These are phyloP conservation scores for Drosophila sechellia DNA, from an alignment of 1,140 invertebrate species.

Conservation along the genomic window DNA sequence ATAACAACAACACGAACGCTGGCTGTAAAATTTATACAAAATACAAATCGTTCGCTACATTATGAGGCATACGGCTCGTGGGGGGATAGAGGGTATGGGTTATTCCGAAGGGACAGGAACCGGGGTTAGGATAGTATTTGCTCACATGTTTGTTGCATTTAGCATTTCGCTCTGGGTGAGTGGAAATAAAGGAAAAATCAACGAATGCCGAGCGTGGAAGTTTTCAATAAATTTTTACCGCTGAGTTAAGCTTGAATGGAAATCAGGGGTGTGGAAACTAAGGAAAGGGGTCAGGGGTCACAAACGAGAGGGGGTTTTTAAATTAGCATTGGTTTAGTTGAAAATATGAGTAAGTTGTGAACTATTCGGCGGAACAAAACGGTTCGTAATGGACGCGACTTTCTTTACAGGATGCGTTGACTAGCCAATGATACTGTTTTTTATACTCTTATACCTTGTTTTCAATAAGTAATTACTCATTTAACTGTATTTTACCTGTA, in stretches of 20 bases:
- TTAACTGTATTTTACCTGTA: neutral
- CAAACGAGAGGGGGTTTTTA: slow-evolving; percentile 5
- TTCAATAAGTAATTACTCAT: slow-evolving; percentile 1
- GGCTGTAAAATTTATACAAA: slow-evolving; percentile 52
- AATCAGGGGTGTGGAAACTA: slow-evolving; percentile 30
- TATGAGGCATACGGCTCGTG: slow-evolving; percentile 52
- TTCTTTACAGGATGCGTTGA: no score
- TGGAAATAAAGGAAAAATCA: slow-evolving; percentile 51
- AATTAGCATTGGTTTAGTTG: slow-evolving; percentile 44
- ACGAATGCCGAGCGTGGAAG: slow-evolving; percentile 45
- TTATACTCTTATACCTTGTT: neutral
- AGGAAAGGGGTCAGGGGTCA: slow-evolving; percentile 7
- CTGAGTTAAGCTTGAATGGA: slow-evolving; percentile 58
- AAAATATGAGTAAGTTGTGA: slow-evolving; percentile 15
- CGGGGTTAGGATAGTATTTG: slow-evolving; percentile 31
- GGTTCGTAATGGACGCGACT: neutral
- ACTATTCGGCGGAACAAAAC: neutral
- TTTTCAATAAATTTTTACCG: slow-evolving; percentile 55
- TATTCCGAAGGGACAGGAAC: slow-evolving; percentile 5
- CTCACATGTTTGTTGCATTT: slow-evolving; percentile 59
- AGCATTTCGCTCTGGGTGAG: slow-evolving; percentile 27
- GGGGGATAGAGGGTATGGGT: neutral
- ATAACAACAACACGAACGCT: slow-evolving; percentile 53
- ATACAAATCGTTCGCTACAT: slow-evolving; percentile 61
- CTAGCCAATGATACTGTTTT: no score